A percentile compares a stretch with the other conserved stretches of the same genome.
Evolutionary conservation across 2,113 vertebrate species (phyloP).

Genomic region (Misgurnus mizolepis): DNA sequence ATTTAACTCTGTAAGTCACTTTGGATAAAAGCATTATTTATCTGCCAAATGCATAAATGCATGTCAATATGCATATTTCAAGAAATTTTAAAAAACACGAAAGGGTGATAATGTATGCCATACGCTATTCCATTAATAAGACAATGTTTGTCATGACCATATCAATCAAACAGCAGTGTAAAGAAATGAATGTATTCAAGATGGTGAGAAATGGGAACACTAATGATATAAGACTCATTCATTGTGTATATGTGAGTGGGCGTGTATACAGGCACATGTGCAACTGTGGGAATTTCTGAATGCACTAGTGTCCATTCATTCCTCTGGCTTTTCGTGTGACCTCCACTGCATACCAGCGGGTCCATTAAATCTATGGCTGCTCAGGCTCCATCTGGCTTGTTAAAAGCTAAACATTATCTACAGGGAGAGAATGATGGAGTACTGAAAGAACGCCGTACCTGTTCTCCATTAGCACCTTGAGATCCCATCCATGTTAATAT

Average conservation of each 20-base stretch:
- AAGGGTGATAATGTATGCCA: too few species aligned
- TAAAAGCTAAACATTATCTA: slow-evolving; percentile 25
- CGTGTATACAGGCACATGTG: not conserved
- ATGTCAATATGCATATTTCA: too few species aligned
- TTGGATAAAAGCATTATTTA: too few species aligned
- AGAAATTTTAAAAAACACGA: too few species aligned
- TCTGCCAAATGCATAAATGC: too few species aligned
- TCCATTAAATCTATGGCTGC: slow-evolving; percentile 31
- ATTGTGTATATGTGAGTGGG: not conserved
- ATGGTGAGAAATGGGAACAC: not conserved
- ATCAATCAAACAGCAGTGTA: not conserved
- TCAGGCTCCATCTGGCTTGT: slow-evolving; percentile 22
- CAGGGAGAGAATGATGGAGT: not conserved
- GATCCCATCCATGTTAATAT: slow-evolving; percentile 42
- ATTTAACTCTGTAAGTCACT: too few species aligned
- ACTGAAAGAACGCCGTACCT: not conserved
- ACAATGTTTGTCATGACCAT: too few species aligned
- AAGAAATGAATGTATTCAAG: slow-evolving; percentile 9
- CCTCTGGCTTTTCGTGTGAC: slow-evolving; percentile 1
- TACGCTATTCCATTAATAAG: too few species aligned
- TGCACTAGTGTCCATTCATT: slow-evolving; percentile 5
- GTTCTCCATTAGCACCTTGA: slow-evolving; percentile 27
- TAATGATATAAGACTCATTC: slow-evolving; percentile 12
- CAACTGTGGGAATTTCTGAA: slow-evolving; percentile 9
- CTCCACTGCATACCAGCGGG: not conserved